phyloP scores from a whole-genome alignment of 2,888 invertebrate genomes.

The Marronus borbonicus region DNA sequence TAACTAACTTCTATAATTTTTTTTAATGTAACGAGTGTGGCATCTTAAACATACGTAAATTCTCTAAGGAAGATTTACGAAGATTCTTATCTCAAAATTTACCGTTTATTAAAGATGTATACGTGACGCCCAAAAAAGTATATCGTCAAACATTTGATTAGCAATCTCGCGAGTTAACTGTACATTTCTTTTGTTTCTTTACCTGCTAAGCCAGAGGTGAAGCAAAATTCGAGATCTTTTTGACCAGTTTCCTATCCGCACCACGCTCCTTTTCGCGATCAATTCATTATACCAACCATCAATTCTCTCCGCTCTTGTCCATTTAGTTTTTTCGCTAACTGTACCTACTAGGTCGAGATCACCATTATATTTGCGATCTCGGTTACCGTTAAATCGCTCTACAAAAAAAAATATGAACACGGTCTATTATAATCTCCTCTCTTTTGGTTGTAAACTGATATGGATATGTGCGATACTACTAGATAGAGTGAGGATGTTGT shows the following conservation, averaged over 20 bases:
- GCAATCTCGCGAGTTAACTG: slow-evolving; percentile 7
- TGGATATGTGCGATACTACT: too few species aligned
- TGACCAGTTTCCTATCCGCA: not conserved
- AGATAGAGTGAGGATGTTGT: too few species aligned
- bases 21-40: too few species aligned
- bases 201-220: not conserved
- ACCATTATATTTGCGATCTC: slow-evolving; percentile 5
- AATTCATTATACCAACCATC: not conserved
- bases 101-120: not conserved
- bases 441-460: too few species aligned
- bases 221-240: slow-evolving; percentile 2
- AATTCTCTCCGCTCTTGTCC: not conserved
- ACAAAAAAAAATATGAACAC: slow-evolving; percentile 8
- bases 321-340: slow-evolving; percentile 28
- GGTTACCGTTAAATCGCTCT: slow-evolving; percentile 24
- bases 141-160: not conserved
- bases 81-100: slow-evolving; percentile 4
- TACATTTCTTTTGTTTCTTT: not conserved
- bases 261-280: slow-evolving; percentile 1
- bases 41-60: too few species aligned
- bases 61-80: not conserved
- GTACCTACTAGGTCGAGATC: slow-evolving; percentile 8
- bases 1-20: not conserved
- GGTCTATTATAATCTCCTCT: slow-evolving; percentile 22
- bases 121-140: not conserved